Base-by-base conservation (phyloP, 2,888 invertebrate genomes). In the Sinotaia quadrata region DNA sequence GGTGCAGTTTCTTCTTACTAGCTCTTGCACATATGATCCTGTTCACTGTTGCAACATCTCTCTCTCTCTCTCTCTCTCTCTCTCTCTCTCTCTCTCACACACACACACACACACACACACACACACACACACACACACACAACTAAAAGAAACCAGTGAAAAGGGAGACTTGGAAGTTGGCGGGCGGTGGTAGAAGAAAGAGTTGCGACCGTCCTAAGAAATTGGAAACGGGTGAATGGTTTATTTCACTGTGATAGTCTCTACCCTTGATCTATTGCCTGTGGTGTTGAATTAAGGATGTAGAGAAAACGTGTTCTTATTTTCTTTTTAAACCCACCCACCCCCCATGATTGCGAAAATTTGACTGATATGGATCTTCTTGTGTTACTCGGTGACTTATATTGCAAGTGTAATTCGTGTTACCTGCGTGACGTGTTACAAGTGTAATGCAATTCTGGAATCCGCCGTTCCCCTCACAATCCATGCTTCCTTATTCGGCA, bases 201-300 rank as follows among this genome's bases (percentile, higher is more conserved):
- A 47, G 47, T 47, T 47, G 24, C 47, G 47, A 21, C 24, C 47
- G 18, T 8, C 18, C 7, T 47, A n/a, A 21, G 47, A 12, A 47
- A 47, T 24, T 47, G 21, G 47, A 47, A 47, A 18, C 47, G 47
- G 47, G 47, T 47, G 47, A 47, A 47, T 47, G 18, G 18, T 47
- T 47, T 47, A 24, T n/a, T 47, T 47, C 47, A 24, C 21, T 24
- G 18, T 24, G 7, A 18, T 47, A 41, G n/a, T 21, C 47, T 18
- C 21, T 47, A 47, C 47, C 47, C 47, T 24, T n/a, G 24, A 21
- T 47, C 24, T n/a, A 47, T 47, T 7, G 21, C 47, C 47, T 47
- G 47, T n/a, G 18, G 47, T 47, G 47, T 47, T 47, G 47, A 47
- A 47, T 47, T 47, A 47, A 18, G 21, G 47, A 47, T 47, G 47